Base-by-base conservation (phyloP, 2,113 vertebrate species). In the Tapirus terrestris region DNA sequence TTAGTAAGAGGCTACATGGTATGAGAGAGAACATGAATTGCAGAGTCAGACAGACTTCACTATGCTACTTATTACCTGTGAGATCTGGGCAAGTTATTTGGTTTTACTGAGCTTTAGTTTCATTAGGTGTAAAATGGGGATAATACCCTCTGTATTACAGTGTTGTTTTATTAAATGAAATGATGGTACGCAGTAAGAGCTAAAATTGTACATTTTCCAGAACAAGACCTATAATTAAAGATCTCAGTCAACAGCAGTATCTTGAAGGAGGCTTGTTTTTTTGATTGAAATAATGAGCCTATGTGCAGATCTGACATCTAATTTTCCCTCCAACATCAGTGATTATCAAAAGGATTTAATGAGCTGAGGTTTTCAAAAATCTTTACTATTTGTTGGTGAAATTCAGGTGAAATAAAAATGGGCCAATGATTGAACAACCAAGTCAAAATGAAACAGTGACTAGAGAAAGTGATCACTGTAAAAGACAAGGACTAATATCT, bases 91-190 rank as follows among this genome's bases (percentile, higher is more conserved):
- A 93, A 81, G n/a, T 88, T 83, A 92, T 9, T 73, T 89, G 63
- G 6, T 90, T 91, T 95, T 27, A 48, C 65, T 29, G 18, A 79
- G 77, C n/a, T 95, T 88, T 29, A 91, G 82, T 70, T 84, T 96
- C 25, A 58, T 84, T 84, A 84, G 7, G 5, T 80, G 7, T 75
- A 73, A 96, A 96, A 92, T 25, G 43, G 61, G n/a, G 10, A 70
- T 31, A 89, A 89, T 81, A 72, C 5, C 53, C n/a, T 72, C 48
- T 73, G 14, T 72, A 68, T 56, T 77, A 94, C 33, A 94, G 75
- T 48, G 14, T 14, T 97, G 36, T 91, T 94, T 81, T 93, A 91
- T 73, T 93, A 96, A 94, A 72, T 65, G 31, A 93, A 31, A 86
- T 61, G 48, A 84, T 29, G 5, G 56, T 53, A 97, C 2, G 83